Percentiles rank a stretch among this genome's conserved stretches.
phyloP scores from a whole-genome alignment of 2,888 invertebrate genomes.

The Apodemia zela region DNA sequence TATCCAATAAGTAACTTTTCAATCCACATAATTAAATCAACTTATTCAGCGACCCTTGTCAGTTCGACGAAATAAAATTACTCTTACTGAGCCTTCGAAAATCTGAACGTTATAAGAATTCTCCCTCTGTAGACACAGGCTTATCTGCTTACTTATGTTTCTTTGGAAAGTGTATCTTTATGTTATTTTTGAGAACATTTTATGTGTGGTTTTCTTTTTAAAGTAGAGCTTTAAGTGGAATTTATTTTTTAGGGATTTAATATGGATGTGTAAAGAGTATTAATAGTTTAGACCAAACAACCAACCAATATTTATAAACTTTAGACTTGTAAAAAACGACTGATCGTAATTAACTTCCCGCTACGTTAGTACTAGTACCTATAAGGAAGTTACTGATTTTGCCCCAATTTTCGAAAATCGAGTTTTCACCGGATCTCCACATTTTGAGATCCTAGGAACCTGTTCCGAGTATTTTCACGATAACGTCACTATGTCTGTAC shows the following conservation, averaged over 20 bases:
- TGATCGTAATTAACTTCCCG: too few species aligned
- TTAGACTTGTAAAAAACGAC: too few species aligned
- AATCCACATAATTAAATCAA: conserved; percentile 46
- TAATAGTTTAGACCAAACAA: too few species aligned
- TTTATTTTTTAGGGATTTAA: background rate
- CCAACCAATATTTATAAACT: too few species aligned
- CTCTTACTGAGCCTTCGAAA: background rate
- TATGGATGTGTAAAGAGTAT: background rate
- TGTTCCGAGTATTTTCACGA: too few species aligned
- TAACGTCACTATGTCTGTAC: too few species aligned
- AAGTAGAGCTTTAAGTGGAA: background rate
- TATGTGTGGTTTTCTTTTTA: background rate
- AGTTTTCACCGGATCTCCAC: too few species aligned
- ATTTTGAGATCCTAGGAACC: too few species aligned
- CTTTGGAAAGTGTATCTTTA: background rate
- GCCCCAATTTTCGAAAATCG: too few species aligned
- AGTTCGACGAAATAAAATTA: conserved; percentile 23
- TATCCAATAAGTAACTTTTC: conserved; percentile 21
- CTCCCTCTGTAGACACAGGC: background rate
- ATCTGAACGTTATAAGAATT: background rate
- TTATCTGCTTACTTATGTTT: conserved; percentile 8
- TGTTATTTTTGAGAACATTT: background rate
- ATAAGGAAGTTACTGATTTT: too few species aligned
- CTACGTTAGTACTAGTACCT: too few species aligned
- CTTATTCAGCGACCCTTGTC: conserved; percentile 41